These are phyloP conservation scores for Galago senegalensis DNA, from an alignment of 2,797 vertebrate species.

Conservation along the genomic window DNA sequence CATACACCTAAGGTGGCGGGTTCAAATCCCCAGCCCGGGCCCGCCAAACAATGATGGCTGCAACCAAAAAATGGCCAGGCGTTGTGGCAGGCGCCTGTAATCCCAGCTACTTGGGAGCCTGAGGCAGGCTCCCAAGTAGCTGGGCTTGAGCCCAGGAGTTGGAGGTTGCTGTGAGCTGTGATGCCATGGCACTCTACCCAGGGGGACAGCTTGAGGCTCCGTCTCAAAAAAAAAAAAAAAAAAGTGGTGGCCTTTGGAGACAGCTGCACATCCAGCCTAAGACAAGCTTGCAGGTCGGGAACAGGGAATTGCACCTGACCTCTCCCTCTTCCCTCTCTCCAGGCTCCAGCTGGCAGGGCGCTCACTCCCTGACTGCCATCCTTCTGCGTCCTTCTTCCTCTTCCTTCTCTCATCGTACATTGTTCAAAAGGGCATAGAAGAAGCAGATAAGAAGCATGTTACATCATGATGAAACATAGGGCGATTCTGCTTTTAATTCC, in stretches of 20 bases:
- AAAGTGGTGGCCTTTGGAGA: not conserved
- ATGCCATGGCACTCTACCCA: too few species aligned
- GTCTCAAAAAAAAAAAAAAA: not conserved
- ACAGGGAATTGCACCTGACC: rapidly evolving
- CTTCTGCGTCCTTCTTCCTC: not conserved
- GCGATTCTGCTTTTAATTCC: not conserved
- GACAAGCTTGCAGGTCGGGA: not conserved
- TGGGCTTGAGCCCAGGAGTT: too few species aligned
- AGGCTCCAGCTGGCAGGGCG: rapidly evolving
- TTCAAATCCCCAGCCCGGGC: too few species aligned
- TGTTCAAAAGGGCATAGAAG: not conserved
- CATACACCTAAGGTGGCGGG: too few species aligned
- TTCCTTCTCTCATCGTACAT: not conserved
- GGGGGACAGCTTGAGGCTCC: too few species aligned
- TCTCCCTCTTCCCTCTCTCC: not conserved
- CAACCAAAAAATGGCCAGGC: too few species aligned
- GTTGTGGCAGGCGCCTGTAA: too few species aligned
- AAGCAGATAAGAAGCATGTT: not conserved
- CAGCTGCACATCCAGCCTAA: not conserved
- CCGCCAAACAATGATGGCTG: too few species aligned
- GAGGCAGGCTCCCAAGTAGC: too few species aligned
- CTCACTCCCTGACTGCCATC: rapidly evolving
- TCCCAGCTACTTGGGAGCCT: too few species aligned
- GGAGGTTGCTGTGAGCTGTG: too few species aligned
- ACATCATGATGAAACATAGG: rapidly evolving